Conservation (phyloP, 2,113 vertebrate species). For the Cryptomyrus ogoouensis region DNA sequence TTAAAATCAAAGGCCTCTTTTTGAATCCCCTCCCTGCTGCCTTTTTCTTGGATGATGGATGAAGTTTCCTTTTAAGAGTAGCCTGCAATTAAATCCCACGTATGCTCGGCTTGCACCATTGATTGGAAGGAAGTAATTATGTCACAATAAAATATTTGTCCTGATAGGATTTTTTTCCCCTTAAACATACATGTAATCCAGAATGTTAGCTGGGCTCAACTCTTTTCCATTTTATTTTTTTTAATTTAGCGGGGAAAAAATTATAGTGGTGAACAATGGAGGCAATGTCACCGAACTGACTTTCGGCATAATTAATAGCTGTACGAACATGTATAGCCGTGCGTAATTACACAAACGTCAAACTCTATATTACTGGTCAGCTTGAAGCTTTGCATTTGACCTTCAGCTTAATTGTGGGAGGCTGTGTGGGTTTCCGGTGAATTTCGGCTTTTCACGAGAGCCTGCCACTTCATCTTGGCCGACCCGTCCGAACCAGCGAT, state of each 20-base stretch:
- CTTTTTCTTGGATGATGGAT: conserved; percentile 3
- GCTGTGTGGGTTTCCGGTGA: neutral
- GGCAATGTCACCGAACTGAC: neutral
- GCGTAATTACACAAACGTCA: conserved; percentile 18
- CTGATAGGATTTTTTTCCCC: neutral
- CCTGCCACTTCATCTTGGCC: conserved; percentile 23
- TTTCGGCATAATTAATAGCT: conserved; percentile 16
- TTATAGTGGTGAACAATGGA: neutral
- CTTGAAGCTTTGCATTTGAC: conserved; percentile 22
- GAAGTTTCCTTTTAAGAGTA: conserved; percentile 12
- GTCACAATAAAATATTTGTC: conserved; percentile 25
- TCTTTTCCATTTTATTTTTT: neutral
- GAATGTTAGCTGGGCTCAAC: neutral
- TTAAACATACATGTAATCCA: neutral
- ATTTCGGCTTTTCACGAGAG: conserved; percentile 22
- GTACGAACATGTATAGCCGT: conserved; percentile 12
- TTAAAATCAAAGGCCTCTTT: neutral
- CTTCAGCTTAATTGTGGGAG: conserved; percentile 17
- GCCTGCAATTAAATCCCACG: conserved; percentile 9
- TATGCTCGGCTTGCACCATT: neutral
- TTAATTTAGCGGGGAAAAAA: neutral
- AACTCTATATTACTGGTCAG: conserved; percentile 6
- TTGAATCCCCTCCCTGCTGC: neutral
- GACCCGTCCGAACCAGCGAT: conserved; percentile 24
- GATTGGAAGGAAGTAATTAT: conserved; percentile 28